Conservation (phyloP, 2,113 vertebrate genomes). For the Miniopterus natalensis region DNA sequence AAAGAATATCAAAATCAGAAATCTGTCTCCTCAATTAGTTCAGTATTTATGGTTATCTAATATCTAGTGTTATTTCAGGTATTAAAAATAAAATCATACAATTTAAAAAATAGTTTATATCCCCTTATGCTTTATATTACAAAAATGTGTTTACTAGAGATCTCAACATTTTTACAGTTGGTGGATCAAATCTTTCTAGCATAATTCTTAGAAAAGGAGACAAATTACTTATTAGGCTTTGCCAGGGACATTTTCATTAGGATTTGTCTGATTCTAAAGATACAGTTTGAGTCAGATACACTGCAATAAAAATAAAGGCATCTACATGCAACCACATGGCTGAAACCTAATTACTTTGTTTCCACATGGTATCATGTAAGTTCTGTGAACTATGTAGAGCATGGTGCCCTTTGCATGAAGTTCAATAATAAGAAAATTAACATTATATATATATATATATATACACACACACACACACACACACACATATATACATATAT, state of each 20-base stretch:
- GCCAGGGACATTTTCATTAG: not conserved
- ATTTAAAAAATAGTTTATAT: not conserved
- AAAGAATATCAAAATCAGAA: conserved; percentile 31
- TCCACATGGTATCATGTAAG: not conserved
- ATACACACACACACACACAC: no score
- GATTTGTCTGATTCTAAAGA: conserved; percentile 4
- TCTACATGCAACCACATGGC: not conserved
- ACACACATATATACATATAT: no score
- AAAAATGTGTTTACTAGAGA: not conserved
- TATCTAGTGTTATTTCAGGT: not conserved
- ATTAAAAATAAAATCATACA: not conserved
- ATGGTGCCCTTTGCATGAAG: not conserved
- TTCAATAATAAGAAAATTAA: not conserved
- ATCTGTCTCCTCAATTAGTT: not conserved
- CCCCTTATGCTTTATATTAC: not conserved
- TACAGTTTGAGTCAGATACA: not conserved
- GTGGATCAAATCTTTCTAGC: not conserved
- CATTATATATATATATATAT: not conserved
- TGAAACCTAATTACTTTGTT: not conserved
- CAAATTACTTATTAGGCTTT: not conserved
- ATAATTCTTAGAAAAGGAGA: not conserved
- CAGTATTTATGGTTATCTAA: not conserved
- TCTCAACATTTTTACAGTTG: not conserved
- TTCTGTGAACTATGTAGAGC: not conserved
- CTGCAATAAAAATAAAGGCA: not conserved